Percentiles rank a stretch among this genome's conserved stretches.
phyloP scores from a whole-genome alignment of 2,797 vertebrate species.

The Anguilla obscura region DNA sequence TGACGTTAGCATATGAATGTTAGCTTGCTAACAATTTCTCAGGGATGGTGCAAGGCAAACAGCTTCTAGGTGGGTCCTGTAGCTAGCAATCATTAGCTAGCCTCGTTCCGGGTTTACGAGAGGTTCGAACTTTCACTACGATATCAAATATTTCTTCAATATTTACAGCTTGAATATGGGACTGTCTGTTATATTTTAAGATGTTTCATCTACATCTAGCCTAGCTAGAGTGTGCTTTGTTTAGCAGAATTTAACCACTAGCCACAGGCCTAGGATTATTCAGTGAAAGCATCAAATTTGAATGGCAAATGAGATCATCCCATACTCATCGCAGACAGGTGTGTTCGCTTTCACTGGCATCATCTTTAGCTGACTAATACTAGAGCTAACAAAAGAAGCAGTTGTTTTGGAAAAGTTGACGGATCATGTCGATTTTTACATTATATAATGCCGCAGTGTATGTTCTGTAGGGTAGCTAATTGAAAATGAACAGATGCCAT shows the following conservation, averaged over 20 bases:
- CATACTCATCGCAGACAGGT: background rate
- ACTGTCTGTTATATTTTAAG: background rate
- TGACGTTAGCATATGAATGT: background rate
- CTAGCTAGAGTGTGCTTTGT: background rate
- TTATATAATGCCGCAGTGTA: background rate
- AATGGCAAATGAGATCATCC: conserved; percentile 30
- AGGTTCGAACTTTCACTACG: conserved; percentile 49
- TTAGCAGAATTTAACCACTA: background rate
- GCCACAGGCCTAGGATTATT: conserved; percentile 16
- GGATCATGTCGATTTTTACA: background rate
- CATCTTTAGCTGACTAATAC: background rate
- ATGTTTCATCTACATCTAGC: background rate
- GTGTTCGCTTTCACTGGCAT: background rate
- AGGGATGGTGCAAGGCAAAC: background rate
- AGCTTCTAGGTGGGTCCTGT: background rate
- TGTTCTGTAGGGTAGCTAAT: background rate
- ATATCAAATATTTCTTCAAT: background rate
- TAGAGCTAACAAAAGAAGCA: background rate
- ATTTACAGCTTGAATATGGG: background rate
- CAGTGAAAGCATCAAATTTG: conserved; percentile 25
- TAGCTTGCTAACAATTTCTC: background rate
- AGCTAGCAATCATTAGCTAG: conserved; percentile 34
- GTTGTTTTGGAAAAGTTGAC: background rate
- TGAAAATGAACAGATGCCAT: background rate
- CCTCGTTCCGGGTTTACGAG: conserved; percentile 68